These are phyloP conservation scores for Leuctra nigra DNA, from an alignment of 2,888 invertebrate species.

Conservation along the genomic window DNA sequence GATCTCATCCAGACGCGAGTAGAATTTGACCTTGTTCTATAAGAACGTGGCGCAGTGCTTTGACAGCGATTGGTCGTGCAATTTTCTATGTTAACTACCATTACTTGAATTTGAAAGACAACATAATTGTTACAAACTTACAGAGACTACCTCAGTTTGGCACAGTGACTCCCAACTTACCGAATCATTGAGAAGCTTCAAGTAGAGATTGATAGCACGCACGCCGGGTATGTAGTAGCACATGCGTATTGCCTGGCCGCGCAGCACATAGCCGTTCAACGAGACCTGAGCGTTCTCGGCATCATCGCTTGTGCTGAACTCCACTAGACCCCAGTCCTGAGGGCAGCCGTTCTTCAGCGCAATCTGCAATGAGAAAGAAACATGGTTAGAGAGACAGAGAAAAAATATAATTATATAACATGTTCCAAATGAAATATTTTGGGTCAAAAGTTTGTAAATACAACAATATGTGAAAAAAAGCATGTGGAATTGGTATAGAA, in stretches of 20 bases:
- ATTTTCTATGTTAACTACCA: no score
- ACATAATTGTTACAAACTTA: no score
- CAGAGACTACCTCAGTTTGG: not conserved
- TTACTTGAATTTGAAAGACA: no score
- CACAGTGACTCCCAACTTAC: conserved; percentile 31
- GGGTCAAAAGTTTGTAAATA: no score
- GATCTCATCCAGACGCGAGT: no score
- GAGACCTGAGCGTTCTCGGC: conserved; percentile 39
- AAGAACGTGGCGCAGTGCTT: no score
- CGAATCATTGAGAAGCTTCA: conserved; percentile 41
- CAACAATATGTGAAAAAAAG: no score
- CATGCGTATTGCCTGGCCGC: conserved; percentile 40
- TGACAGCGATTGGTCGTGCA: not conserved
- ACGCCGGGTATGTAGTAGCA: conserved; percentile 47
- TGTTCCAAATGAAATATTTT: no score
- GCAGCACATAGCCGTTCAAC: conserved; percentile 38
- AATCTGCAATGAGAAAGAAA: conserved; percentile 43
- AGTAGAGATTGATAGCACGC: conserved; percentile 45
- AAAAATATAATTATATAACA: no score
- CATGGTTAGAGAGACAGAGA: no score
- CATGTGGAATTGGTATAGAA: no score
- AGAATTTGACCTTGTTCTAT: no score
- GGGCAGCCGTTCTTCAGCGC: conserved; percentile 44
- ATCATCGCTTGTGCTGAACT: conserved; percentile 41
- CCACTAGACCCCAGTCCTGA: conserved; percentile 47